Conservation (phyloP, 2,113 vertebrate genomes). For the Helogale parvula region DNA sequence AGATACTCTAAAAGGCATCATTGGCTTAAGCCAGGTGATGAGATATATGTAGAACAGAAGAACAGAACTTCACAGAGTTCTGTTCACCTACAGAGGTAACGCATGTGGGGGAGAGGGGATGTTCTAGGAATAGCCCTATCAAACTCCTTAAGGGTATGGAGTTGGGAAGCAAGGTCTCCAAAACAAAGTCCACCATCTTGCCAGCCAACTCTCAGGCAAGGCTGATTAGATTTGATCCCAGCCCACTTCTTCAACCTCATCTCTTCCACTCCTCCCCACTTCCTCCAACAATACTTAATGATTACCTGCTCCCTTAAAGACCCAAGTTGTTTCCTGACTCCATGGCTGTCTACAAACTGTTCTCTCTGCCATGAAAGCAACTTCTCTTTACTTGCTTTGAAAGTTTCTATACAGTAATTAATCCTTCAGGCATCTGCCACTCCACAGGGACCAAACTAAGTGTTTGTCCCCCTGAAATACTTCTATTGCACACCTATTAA, state of each 20-base stretch:
- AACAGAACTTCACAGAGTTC: neutral
- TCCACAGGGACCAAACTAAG: neutral
- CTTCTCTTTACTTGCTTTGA: neutral
- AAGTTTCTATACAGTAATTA: neutral
- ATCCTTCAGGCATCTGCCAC: neutral
- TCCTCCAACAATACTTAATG: neutral
- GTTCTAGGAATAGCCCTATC: neutral
- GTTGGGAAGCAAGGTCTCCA: neutral
- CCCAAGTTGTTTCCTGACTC: neutral
- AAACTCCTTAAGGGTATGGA: neutral
- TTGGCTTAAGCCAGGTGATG: neutral
- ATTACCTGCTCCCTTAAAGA: neutral
- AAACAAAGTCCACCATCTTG: neutral
- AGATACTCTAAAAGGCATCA: neutral
- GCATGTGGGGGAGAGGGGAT: neutral
- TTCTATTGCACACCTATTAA: neutral
- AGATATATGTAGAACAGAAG: neutral
- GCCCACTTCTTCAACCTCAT: neutral
- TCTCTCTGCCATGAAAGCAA: neutral
- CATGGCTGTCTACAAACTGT: neutral
- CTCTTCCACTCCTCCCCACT: neutral
- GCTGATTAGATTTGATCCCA: neutral
- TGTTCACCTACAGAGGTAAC: neutral
- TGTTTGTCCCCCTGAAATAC: neutral
- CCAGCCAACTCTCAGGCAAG: neutral